Base-by-base conservation (phyloP, 2,113 vertebrate species). In the Peromyscus californicus region DNA sequence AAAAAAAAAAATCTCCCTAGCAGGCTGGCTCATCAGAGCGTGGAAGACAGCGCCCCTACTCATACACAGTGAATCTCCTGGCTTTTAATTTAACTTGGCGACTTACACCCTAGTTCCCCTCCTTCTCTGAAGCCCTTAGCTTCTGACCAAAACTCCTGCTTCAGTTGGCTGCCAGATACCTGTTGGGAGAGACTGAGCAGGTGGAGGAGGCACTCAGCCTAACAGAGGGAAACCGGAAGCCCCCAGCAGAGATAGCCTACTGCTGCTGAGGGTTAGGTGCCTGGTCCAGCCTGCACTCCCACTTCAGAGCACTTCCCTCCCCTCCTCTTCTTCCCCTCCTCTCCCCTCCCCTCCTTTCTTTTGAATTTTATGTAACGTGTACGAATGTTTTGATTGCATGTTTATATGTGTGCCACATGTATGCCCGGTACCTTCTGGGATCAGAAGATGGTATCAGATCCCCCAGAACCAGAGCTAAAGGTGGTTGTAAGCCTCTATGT, bases 101-200 rank as follows among this genome's bases (percentile, higher is more conserved):
- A 84, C 26, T 86, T 89, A 91, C 67, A 78, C 39, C n/a, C 42
- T 22, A 61, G 86, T 80, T 94, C 84, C 48, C 39, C 36, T 13
- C 65, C 59, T 59, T 10, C 70, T 72, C 42, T 84, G 57, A 91
- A 89, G 67, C 57, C 36, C 36, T 74, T 75, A 36, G 42, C 22
- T 79, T 75, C 75, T 89, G 42, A 54, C 33, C 79, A 39, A 57
- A 92, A 82, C 29, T 54, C 79, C 84, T 82, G 29, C 61, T 48
- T 63, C 83, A 87, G 59, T 83, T 85, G n/a, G n/a, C 24, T 95
- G 75, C 51, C 75, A 90, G 31, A 24, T 3, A n/a, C 31, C 72
- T 92, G 29, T 29, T 0, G 21, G 91, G 45, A 72, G 48, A 67
- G 51, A 91, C 19, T 22, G 31, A 51, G 15, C 80, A 3, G 61